These are phyloP conservation scores for Orthonychiurus folsomi DNA, from an alignment of 2,888 invertebrate species.

Conservation along the genomic window DNA sequence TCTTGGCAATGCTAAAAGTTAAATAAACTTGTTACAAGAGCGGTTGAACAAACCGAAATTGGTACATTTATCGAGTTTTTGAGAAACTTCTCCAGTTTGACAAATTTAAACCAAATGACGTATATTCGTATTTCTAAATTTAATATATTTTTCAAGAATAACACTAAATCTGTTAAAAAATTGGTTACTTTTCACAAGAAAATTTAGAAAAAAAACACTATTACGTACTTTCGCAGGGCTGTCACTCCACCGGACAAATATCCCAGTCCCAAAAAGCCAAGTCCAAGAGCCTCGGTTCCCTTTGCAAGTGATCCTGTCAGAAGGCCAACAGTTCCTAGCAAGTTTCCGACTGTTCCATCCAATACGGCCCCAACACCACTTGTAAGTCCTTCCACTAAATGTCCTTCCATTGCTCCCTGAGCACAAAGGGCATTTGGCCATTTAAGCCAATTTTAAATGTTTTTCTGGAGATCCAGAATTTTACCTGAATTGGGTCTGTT, in stretches of 20 bases:
- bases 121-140: too few relatives aligned
- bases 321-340: slow-evolving; percentile 2
- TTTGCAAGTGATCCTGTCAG: slow-evolving; percentile 6
- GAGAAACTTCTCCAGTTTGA: too few relatives aligned
- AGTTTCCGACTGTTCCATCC: slow-evolving; percentile 2
- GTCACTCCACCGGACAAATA: background rate
- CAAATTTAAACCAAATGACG: too few relatives aligned
- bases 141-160: too few relatives aligned
- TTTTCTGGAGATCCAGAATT: background rate
- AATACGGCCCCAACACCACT: slow-evolving; percentile 1
- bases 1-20: background rate
- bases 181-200: too few relatives aligned
- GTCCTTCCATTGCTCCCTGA: slow-evolving; percentile 13
- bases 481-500: slow-evolving; percentile 7
- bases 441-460: background rate
- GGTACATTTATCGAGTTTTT: too few relatives aligned
- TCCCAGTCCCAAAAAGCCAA: background rate
- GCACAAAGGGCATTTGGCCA: background rate
- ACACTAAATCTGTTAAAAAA: too few relatives aligned
- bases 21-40: too few relatives aligned
- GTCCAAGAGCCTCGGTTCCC: slow-evolving; percentile 3
- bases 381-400: slow-evolving; percentile 9
- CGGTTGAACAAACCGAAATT: too few relatives aligned
- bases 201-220: too few relatives aligned
- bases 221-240: background rate